These are phyloP conservation scores for Nothoprocta pentlandii DNA, from an alignment of 2,113 vertebrate species.

Conservation along the genomic window DNA sequence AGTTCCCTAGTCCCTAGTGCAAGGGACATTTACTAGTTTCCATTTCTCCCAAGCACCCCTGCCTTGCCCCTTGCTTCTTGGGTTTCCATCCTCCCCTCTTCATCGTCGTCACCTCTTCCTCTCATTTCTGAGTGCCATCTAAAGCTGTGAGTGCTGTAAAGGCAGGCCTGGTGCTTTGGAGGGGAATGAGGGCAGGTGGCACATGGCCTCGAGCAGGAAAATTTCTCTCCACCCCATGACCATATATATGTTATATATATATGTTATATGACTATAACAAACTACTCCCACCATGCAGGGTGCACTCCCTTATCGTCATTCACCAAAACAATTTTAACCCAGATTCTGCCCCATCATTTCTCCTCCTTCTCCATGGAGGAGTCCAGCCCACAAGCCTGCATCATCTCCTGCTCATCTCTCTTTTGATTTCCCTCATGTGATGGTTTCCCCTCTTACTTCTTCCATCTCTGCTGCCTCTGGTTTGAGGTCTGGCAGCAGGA, in stretches of 20 bases:
- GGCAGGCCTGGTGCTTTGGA: not conserved
- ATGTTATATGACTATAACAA: not conserved
- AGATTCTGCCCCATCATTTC: not conserved
- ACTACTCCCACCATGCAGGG: not conserved
- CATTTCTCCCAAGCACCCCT: not conserved
- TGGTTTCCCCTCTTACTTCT: not conserved
- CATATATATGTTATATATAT: too few relatives aligned
- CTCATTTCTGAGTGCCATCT: not conserved
- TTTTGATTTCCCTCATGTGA: conserved; percentile 10
- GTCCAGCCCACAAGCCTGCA: not conserved
- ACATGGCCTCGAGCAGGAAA: not conserved
- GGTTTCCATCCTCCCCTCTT: not conserved
- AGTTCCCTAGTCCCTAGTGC: too few relatives aligned
- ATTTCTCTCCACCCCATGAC: not conserved
- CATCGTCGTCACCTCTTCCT: not conserved
- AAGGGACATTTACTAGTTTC: not conserved
- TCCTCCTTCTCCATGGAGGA: not conserved
- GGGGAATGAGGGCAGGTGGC: not conserved
- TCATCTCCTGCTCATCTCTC: not conserved
- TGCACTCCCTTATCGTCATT: not conserved
- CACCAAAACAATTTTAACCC: not conserved
- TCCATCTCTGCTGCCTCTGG: not conserved
- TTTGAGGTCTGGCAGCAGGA: conserved; percentile 8
- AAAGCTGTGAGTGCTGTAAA: not conserved
- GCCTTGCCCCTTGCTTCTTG: not conserved